Conservation (phyloP, 2,113 vertebrate species). For the Willisornis vidua region DNA sequence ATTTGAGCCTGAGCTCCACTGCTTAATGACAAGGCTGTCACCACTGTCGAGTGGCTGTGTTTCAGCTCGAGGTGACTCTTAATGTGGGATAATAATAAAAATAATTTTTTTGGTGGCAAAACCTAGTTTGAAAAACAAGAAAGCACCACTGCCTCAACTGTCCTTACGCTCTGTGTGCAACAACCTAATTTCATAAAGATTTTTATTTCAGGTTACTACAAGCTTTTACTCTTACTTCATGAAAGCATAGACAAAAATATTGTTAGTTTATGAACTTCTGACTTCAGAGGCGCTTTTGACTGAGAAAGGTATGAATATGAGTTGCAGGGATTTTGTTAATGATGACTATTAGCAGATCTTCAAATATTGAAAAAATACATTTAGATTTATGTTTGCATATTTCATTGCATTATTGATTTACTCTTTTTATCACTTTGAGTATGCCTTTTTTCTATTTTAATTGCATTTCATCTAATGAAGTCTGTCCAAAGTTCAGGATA, state of each 20-base stretch:
- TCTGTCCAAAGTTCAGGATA: not conserved
- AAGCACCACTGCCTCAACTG: not conserved
- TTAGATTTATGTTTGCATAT: not conserved
- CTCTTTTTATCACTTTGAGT: not conserved
- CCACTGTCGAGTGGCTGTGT: rapidly evolving
- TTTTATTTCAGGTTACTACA: not conserved
- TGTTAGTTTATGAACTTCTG: not conserved
- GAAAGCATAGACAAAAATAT: not conserved
- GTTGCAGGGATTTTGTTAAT: not conserved
- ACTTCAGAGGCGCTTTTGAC: not conserved
- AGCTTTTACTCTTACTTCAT: not conserved
- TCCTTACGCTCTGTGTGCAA: not conserved
- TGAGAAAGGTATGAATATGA: not conserved
- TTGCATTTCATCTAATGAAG: not conserved
- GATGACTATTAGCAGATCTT: not conserved
- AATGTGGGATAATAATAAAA: not conserved
- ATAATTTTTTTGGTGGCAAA: not conserved
- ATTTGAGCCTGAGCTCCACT: not conserved
- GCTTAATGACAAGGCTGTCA: not conserved
- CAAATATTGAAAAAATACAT: not conserved
- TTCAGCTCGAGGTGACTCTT: not conserved
- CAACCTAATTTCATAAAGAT: not conserved
- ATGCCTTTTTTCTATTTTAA: not conserved
- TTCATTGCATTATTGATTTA: not conserved
- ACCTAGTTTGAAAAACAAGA: not conserved